These are phyloP conservation scores for Lagodon rhomboides DNA, from an alignment of 2,797 vertebrate species.

Conservation along the genomic window DNA sequence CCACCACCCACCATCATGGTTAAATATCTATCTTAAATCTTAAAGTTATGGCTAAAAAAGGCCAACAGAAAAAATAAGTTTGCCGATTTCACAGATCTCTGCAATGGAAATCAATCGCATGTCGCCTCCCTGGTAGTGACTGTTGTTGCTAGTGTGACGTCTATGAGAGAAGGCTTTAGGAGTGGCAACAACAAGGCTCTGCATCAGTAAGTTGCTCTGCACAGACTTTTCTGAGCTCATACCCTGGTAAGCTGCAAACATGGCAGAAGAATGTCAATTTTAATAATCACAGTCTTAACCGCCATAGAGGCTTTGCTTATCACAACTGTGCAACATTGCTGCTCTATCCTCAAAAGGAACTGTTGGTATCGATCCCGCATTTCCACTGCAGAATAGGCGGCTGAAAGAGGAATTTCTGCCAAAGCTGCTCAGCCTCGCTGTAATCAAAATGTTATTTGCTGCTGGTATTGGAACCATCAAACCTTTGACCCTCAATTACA, in stretches of 20 bases:
- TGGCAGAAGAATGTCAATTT: not conserved
- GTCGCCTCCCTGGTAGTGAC: no score
- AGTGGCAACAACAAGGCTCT: not conserved
- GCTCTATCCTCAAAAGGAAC: not conserved
- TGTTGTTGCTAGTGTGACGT: no score
- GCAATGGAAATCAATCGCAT: no score
- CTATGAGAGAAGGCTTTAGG: not conserved
- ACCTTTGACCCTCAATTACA: slow-evolving; percentile 34
- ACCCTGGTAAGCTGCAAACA: not conserved
- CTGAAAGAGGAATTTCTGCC: not conserved
- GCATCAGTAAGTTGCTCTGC: not conserved
- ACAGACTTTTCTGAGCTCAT: not conserved
- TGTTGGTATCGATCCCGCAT: not conserved
- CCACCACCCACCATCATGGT: no score
- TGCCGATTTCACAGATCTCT: no score
- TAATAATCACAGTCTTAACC: not conserved
- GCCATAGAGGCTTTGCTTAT: not conserved
- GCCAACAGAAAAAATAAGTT: no score
- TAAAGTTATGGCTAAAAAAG: no score
- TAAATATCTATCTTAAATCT: no score
- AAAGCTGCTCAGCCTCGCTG: not conserved
- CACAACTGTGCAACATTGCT: not conserved
- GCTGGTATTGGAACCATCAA: slow-evolving; percentile 15
- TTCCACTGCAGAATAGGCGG: not conserved
- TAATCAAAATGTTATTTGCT: slow-evolving; percentile 26